A percentile compares a stretch with the other conserved stretches of the same genome.
Conservation (phyloP, 2,888 invertebrate species). For the Nomada flava region DNA sequence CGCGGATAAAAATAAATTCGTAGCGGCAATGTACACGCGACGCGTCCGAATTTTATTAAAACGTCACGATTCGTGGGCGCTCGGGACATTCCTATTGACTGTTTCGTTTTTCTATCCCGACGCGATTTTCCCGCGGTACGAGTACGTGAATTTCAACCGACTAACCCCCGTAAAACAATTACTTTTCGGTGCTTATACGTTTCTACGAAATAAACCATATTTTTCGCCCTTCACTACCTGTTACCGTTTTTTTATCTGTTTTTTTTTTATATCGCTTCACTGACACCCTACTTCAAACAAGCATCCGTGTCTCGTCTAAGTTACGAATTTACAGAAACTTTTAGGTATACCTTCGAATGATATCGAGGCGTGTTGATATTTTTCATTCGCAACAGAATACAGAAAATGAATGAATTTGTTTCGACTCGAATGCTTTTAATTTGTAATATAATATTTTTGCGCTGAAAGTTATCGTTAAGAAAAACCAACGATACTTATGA, state of each 20-base stretch:
- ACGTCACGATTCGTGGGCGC: conserved; percentile 27
- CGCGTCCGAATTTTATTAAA: conserved; percentile 40
- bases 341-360: too few species aligned
- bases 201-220: background rate
- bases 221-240: background rate
- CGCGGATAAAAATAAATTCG: conserved; percentile 39
- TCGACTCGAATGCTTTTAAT: background rate
- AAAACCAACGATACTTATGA: conserved; percentile 8
- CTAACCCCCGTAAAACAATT: conserved; percentile 17
- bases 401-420: too few species aligned
- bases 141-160: conserved; percentile 38
- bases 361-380: too few species aligned
- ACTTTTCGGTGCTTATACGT: conserved; percentile 23
- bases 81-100: conserved; percentile 27
- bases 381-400: too few species aligned
- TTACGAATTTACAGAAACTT: too few species aligned
- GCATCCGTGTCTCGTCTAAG: too few species aligned
- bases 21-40: background rate
- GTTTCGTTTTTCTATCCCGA: conserved; percentile 13
- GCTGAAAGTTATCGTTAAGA: too few species aligned
- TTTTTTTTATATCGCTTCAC: too few species aligned
- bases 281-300: too few species aligned
- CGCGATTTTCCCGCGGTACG: conserved; percentile 1
- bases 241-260: too few species aligned
- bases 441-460: too few species aligned